A percentile compares a stretch with the other conserved stretches of the same genome.
phyloP scores from a whole-genome alignment of 2,113 vertebrate genomes.

The Oncorhynchus tshawytscha region DNA sequence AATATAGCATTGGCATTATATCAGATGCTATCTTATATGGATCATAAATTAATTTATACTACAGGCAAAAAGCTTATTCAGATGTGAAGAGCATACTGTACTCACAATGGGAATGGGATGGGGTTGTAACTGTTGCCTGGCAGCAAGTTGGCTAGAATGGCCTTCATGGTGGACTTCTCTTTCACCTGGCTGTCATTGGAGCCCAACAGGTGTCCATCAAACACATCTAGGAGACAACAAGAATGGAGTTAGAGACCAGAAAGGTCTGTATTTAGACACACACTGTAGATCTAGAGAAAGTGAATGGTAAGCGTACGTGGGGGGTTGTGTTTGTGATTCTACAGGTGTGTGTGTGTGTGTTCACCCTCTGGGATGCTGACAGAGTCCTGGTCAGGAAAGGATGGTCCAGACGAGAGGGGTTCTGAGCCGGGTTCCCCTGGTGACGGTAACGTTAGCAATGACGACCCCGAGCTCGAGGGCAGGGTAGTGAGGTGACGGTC shows the following conservation, averaged over 20 bases:
- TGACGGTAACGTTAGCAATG: constrained; percentile 79
- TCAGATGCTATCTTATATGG: no score
- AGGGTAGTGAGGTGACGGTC: constrained; percentile 87
- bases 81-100: neutral
- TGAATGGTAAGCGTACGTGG: neutral
- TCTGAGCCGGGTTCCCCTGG: constrained; percentile 80
- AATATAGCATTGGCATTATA: no score
- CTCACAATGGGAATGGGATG: constrained; percentile 97
- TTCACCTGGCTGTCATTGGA: constrained; percentile 96
- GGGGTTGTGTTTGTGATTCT: no score
- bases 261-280: neutral
- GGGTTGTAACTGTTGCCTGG: constrained; percentile 96
- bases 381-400: constrained; percentile 81
- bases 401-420: constrained; percentile 63
- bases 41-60: no score
- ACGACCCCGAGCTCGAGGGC: constrained; percentile 77
- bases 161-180: constrained; percentile 99
- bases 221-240: constrained; percentile 79
- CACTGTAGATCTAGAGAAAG: neutral
- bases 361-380: constrained; percentile 87
- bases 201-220: constrained; percentile 90
- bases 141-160: constrained; percentile 95
- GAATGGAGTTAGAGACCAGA: neutral
- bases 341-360: neutral
- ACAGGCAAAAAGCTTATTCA: no score